phyloP scores from a whole-genome alignment of 2,797 vertebrate genomes.

The Chromobotia macracanthus region DNA sequence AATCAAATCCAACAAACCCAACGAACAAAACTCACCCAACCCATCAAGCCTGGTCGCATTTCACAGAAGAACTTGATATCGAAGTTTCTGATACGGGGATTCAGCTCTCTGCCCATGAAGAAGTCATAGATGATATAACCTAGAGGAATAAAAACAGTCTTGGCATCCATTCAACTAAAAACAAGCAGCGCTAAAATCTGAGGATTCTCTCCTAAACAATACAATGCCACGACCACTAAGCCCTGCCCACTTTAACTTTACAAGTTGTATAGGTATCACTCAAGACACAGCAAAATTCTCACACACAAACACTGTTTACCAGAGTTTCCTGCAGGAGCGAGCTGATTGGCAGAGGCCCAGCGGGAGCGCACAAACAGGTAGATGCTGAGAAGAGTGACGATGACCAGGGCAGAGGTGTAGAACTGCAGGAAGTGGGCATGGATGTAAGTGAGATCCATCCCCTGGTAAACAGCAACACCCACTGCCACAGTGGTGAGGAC shows the following conservation, averaged over 20 bases:
- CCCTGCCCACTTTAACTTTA: no score
- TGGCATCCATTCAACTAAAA: background rate
- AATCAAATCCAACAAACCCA: background rate
- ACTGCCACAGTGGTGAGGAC: conserved; percentile 71
- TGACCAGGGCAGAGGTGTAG: conserved; percentile 73
- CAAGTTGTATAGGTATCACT: no score
- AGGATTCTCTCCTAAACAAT: background rate
- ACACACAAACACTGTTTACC: conserved; percentile 74
- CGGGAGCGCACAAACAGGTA: conserved; percentile 83
- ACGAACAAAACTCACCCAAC: conserved; percentile 88
- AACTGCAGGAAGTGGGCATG: conserved; percentile 87
- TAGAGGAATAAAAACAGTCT: conserved; percentile 59
- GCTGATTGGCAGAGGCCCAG: conserved; percentile 69
- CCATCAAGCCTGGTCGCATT: conserved; percentile 90
- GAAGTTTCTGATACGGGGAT: conserved; percentile 89
- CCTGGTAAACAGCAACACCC: conserved; percentile 73
- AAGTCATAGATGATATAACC: conserved; percentile 90
- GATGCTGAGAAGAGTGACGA: conserved; percentile 81
- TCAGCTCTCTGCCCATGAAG: conserved; percentile 91
- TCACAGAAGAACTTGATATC: conserved; percentile 96
- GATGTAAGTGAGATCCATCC: conserved; percentile 81
- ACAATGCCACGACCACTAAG: background rate
- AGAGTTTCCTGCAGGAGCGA: conserved; percentile 86
- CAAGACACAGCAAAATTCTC: background rate
- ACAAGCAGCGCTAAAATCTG: background rate